A percentile compares a stretch with the other conserved stretches of the same genome.
phyloP scores from a whole-genome alignment of 2,888 invertebrate species.

The Eristalinus sepulchralis region DNA sequence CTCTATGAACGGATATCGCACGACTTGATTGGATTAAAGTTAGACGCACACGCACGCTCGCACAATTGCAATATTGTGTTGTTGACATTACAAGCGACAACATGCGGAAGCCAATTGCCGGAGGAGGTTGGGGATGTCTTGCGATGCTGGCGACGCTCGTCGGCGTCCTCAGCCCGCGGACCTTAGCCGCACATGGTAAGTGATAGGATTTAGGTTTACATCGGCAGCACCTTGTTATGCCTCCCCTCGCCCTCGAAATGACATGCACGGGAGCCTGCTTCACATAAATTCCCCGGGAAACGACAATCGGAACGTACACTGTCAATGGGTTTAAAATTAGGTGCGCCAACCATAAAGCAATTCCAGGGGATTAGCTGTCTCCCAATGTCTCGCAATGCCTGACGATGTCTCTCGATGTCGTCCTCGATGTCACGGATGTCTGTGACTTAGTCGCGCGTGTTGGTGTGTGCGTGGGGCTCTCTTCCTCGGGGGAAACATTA shows the following conservation, averaged over 20 bases:
- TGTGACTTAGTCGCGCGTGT: not conserved
- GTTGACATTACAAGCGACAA: slow-evolving; percentile 13
- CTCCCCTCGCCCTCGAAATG: not conserved
- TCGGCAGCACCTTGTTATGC: slow-evolving; percentile 45
- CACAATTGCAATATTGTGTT: slow-evolving; percentile 46
- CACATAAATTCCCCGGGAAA: slow-evolving; percentile 3
- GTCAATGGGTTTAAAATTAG: slow-evolving; percentile 65
- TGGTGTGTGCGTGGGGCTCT: slow-evolving; percentile 1
- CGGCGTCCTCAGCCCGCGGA: slow-evolving; percentile 49
- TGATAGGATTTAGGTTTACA: slow-evolving; percentile 37
- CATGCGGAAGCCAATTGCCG: slow-evolving; percentile 44
- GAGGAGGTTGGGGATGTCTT: slow-evolving; percentile 41
- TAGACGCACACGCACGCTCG: slow-evolving; percentile 6
- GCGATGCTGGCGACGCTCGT: slow-evolving; percentile 52
- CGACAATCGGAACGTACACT: slow-evolving; percentile 24
- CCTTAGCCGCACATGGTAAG: slow-evolving; percentile 65
- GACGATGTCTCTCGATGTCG: slow-evolving; percentile 5
- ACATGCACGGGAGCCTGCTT: slow-evolving; percentile 17
- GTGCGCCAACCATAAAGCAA: slow-evolving; percentile 57
- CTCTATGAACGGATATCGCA: slow-evolving; percentile 49
- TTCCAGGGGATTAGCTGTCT: slow-evolving; percentile 56
- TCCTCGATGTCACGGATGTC: slow-evolving; percentile 7
- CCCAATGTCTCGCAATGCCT: slow-evolving; percentile 37
- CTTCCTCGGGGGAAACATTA: slow-evolving; percentile 54
- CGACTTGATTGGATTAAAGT: not conserved